These are phyloP conservation scores for Siniperca scherzeri DNA, from an alignment of 2,797 vertebrate genomes.

Conservation along the genomic window DNA sequence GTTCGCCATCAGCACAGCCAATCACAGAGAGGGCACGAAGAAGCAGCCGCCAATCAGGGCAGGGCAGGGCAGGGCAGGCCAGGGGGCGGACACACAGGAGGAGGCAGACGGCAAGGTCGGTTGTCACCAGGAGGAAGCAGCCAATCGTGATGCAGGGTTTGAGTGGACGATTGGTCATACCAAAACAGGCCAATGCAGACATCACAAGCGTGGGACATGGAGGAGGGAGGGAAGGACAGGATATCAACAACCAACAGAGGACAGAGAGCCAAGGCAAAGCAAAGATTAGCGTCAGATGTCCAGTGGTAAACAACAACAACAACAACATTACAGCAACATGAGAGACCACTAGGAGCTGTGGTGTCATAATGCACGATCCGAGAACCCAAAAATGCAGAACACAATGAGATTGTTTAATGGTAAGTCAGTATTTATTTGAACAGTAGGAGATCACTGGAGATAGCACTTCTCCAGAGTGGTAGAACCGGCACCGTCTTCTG, in stretches of 20 bases:
- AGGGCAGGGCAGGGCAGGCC: conserved; percentile 92
- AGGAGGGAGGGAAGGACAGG: conserved; percentile 85
- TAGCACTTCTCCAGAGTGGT: no score
- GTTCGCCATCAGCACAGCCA: conserved; percentile 97
- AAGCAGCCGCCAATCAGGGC: conserved; percentile 97
- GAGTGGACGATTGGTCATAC: conserved; percentile 92
- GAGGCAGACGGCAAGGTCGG: conserved; percentile 95
- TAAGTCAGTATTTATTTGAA: no score
- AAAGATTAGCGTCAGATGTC: conserved; percentile 92
- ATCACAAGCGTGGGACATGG: conserved; percentile 92
- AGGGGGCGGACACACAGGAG: conserved; percentile 89
- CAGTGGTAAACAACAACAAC: conserved; percentile 90
- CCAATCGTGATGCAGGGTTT: conserved; percentile 95
- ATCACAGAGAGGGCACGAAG: conserved; percentile 93
- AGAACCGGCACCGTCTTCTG: no score
- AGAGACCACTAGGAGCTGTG: conserved; percentile 78
- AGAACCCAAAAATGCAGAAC: no score
- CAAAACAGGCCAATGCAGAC: conserved; percentile 97
- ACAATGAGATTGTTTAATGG: no score
- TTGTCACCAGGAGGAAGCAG: conserved; percentile 94
- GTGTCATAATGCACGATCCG: no score
- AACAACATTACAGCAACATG: conserved; percentile 90
- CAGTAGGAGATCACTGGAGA: no score
- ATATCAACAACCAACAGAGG: conserved; percentile 90
- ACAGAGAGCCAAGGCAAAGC: conserved; percentile 98